These are phyloP conservation scores for Gonioctena quinquepunctata DNA, from an alignment of 1,140 invertebrate species.

Conservation along the genomic window DNA sequence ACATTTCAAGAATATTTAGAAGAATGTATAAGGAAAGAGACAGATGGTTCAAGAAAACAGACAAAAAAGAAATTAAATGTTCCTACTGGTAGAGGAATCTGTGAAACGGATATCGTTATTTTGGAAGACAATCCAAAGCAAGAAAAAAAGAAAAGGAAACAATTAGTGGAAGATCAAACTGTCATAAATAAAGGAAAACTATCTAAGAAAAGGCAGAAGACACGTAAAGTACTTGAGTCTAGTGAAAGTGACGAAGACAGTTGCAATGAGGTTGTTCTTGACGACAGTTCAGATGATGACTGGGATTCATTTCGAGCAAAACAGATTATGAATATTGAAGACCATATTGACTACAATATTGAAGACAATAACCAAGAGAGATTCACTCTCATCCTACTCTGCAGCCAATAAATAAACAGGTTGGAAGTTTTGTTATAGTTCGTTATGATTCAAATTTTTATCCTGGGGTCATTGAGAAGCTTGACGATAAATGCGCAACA, in stretches of 20 bases:
- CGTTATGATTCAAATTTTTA: constrained; percentile 3
- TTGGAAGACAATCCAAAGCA: constrained; percentile 1
- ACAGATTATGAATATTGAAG: constrained; percentile 6
- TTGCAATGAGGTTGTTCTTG: constrained; percentile 1
- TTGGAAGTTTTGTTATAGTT: constrained; percentile 10
- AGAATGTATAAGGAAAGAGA: background rate
- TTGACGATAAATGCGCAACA: constrained; percentile 3
- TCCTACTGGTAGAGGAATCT: background rate
- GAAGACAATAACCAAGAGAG: constrained; percentile 9
- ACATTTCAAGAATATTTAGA: constrained; percentile 1
- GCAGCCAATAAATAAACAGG: constrained; percentile 8
- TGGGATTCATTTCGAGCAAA: constrained; percentile 8
- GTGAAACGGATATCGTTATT: background rate
- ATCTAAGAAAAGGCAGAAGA: background rate
- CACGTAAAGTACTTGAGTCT: background rate
- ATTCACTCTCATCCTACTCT: constrained; percentile 3
- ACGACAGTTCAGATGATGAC: background rate
- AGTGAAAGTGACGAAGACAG: constrained; percentile 15
- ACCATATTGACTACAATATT: constrained; percentile 1
- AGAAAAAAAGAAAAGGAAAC: constrained; percentile 3
- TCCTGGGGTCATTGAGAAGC: constrained; percentile 8
- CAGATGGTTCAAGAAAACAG: background rate
- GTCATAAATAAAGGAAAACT: constrained; percentile 7
- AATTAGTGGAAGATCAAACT: constrained; percentile 4
- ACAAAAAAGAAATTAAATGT: constrained; percentile 15